Conservation (phyloP, 2,797 vertebrate genomes). For the Pelodytes ibericus region DNA sequence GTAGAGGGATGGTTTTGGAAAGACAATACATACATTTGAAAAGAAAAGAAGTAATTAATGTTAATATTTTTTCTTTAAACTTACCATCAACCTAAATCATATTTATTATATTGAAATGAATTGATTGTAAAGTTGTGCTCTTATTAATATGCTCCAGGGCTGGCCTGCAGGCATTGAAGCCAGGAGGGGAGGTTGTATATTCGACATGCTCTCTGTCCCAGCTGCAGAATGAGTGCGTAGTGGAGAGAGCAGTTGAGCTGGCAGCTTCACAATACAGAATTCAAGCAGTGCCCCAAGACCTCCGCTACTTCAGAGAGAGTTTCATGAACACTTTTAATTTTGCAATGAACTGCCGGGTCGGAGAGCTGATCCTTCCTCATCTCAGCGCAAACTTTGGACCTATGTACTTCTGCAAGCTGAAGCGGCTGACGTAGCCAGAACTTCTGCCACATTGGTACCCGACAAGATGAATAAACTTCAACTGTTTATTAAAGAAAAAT, state of each 20-base stretch:
- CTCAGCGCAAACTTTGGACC: slow-evolving; percentile 93
- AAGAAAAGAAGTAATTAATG: too few relatives aligned
- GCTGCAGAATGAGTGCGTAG: slow-evolving; percentile 88
- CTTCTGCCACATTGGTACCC: not conserved
- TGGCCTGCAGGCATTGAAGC: slow-evolving; percentile 79
- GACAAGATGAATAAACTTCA: too few relatives aligned
- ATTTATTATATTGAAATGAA: too few relatives aligned
- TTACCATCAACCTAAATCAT: too few relatives aligned
- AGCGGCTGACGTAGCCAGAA: slow-evolving; percentile 68
- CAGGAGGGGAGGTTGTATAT: slow-evolving; percentile 84
- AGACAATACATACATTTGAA: too few relatives aligned
- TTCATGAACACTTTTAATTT: slow-evolving; percentile 88
- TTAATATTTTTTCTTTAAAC: too few relatives aligned
- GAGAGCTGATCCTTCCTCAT: slow-evolving; percentile 90
- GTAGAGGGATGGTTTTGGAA: too few relatives aligned
- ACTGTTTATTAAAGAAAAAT: too few relatives aligned
- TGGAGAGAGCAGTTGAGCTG: slow-evolving; percentile 77
- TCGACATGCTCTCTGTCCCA: slow-evolving; percentile 90
- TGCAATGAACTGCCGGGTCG: slow-evolving; percentile 74
- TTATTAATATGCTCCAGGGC: slow-evolving; percentile 72
- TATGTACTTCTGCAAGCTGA: slow-evolving; percentile 90
- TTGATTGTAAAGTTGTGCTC: too few relatives aligned
- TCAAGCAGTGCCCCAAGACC: slow-evolving; percentile 71
- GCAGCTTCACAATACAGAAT: slow-evolving; percentile 77
- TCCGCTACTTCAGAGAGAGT: slow-evolving; percentile 72